These are phyloP conservation scores for Caerostris darwini DNA, from an alignment of 1,140 invertebrate species.

Conservation along the genomic window DNA sequence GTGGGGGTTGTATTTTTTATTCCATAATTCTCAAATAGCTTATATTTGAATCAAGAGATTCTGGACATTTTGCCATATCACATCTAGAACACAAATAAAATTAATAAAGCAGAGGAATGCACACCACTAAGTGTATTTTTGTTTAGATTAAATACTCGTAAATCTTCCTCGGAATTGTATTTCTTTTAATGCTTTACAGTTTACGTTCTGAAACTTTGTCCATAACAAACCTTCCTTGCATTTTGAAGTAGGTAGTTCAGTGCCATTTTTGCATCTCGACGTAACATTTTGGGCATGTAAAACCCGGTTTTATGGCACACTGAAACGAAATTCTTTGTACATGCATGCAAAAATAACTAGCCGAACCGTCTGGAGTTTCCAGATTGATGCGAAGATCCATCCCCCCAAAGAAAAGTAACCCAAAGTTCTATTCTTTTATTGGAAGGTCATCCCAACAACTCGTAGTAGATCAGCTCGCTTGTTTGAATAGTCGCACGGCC, in stretches of 20 bases:
- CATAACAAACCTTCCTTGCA: not conserved
- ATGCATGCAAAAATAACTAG: conserved; percentile 41
- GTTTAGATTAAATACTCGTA: not conserved
- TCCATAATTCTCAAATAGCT: too few relatives aligned
- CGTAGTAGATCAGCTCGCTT: conserved; percentile 32
- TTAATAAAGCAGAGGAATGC: too few relatives aligned
- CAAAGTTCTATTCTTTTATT: not conserved
- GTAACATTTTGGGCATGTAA: not conserved
- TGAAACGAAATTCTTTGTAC: not conserved
- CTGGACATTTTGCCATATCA: too few relatives aligned
- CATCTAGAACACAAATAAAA: too few relatives aligned
- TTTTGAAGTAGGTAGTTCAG: not conserved
- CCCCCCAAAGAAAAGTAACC: not conserved
- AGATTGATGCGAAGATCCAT: conserved; percentile 19
- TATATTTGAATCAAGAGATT: too few relatives aligned
- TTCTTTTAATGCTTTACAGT: not conserved
- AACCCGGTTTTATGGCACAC: conserved; percentile 29
- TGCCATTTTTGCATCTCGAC: not conserved
- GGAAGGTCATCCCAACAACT: conserved; percentile 37
- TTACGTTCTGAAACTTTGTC: not conserved
- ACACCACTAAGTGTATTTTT: too few relatives aligned
- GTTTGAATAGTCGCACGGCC: conserved; percentile 23
- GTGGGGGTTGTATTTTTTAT: too few relatives aligned
- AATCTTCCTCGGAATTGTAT: not conserved
- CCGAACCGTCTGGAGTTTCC: not conserved